Percentiles rank a stretch among this genome's conserved stretches.
Evolutionary conservation across 2,888 invertebrate species (phyloP).

Genomic region (Drosophila borborema): DNA sequence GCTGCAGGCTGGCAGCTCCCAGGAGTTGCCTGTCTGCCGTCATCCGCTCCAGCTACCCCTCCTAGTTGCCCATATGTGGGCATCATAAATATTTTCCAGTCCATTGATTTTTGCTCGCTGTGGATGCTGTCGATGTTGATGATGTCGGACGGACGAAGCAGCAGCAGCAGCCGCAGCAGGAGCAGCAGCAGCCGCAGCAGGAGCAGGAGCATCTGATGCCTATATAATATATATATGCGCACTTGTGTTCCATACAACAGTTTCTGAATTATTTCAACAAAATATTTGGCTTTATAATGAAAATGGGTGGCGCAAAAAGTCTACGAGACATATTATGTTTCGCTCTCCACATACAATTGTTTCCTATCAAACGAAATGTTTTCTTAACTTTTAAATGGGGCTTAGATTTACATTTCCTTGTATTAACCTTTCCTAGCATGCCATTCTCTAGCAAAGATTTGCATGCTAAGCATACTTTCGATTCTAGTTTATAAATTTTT

Average conservation of each 20-base stretch:
- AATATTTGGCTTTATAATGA: neutral
- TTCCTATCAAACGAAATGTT: too few species aligned
- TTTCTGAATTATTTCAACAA: slow-evolving; percentile 32
- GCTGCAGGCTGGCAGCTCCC: slow-evolving; percentile 14
- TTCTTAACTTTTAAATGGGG: too few species aligned
- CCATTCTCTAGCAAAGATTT: too few species aligned
- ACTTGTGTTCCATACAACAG: slow-evolving; percentile 39
- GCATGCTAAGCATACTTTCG: too few species aligned
- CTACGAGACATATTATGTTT: neutral
- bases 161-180: neutral
- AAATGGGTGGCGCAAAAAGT: neutral
- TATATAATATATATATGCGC: slow-evolving; percentile 1
- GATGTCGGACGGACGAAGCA: slow-evolving; percentile 52
- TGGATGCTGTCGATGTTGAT: slow-evolving; percentile 68
- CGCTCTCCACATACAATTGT: neutral
- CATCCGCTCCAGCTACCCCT: neutral
- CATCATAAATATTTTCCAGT: slow-evolving; percentile 79
- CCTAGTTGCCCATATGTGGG: slow-evolving; percentile 48
- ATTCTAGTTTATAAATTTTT: too few species aligned
- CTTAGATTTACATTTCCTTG: too few species aligned
- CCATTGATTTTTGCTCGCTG: slow-evolving; percentile 78
- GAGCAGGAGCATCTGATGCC: slow-evolving; percentile 18
- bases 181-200: too few species aligned
- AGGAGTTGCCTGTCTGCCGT: slow-evolving; percentile 15
- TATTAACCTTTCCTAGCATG: too few species aligned